Evolutionary conservation across 2,113 vertebrate genomes (phyloP), one percentile per base, ranked within the genome.

Genomic region (Zosterops borbonicus): DNA sequence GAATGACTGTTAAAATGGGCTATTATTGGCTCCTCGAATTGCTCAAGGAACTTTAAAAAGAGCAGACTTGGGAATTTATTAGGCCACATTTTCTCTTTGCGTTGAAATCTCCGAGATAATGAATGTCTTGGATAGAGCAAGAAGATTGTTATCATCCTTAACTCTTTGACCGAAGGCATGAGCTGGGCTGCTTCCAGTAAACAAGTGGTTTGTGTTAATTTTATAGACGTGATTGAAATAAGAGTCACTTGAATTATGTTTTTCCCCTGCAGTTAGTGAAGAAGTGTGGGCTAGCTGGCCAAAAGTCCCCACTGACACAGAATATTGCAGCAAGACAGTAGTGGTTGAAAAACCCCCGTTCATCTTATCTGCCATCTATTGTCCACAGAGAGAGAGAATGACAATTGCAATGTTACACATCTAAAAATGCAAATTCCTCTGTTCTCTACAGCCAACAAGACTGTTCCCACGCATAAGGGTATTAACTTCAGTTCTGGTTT

Each of bases 151-250:
- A 94, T 58, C 64, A 46, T 41, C 35, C 81, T 83, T 47, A 63
- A 68, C 77, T 85, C 63, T 70, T 23, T 37, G 74, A 88, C 52
- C 16, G 5, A 67, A 28, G 1, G 9, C 41, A 85, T 14, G 19
- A 85, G 31, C 35, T 73, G 52, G 65, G 53, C 55, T 50, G 65
- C 50, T 90, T 83, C 85, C 90, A 89, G 81, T 58, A 87, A 95
- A 82, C 65, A 77, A 93, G 50, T 22, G 31, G 42, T 28, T 92
- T n/a, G 23, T 76, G 71, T 35, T 91, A 53, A 87, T 77, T 84
- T 90, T 76, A 65, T 3, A 67, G 35, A 81, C 46, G 12, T 28
- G 42, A 93, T 53, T 84, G 75, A 86, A 80, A 12, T 39, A 87
- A 50, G 46, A 87, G 49, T 25, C 80, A 59, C 73, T 82, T 78